Base-by-base conservation (phyloP, 2,888 invertebrate species). In the Chromoteleia sp. region DNA sequence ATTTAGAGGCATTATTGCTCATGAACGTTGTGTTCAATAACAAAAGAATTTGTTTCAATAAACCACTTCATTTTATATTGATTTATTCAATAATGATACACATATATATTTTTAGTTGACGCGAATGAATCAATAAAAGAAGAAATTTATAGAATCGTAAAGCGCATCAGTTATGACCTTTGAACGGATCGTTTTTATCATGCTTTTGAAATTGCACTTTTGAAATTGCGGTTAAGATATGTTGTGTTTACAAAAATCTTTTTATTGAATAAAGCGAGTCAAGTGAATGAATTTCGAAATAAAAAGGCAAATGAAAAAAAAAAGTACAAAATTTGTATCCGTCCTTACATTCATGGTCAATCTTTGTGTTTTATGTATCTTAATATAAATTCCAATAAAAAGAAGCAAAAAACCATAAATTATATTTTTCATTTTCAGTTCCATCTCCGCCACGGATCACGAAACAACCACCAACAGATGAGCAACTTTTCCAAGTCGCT, bases 381-480 rank as follows among this genome's bases (percentile, higher is more conserved):
- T 8, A n/a, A 33, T 33, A 8, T 33, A 33, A 33, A 8, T n/a
- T 14, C 6, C 39, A 39, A 6, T 12, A 4, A 14, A 5, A 5
- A 14, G 4, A 14, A 4, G n/a, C 3, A 29, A n/a, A n/a, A 45
- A n/a, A 21, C 7, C 12, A 58, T 25, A 30, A 61, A 61, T 17
- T 39, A 5, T n/a, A 10, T 39, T 12, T 50, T 50, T 29, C 8
- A 19, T 29, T 89, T 88, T 79, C 92, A 97, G 97, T 95, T 90
- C 96, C 96, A 91, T 97, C 97, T 85, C 98, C 98, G 82, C 98
- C 98, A 71, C 94, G 95, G 91, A 98, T 98, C 90, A 95, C 96
- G 83, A 98, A 98, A 92, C 97, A 98, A 92, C 98, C 98, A 48
- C 97, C 97, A 56, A 95, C 96, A 78, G 97, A 97, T 90, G 98